Evolutionary conservation across 2,888 invertebrate species (phyloP), one percentile per base, ranked within the genome.

Genomic region (Phanerotoma sp.): DNA sequence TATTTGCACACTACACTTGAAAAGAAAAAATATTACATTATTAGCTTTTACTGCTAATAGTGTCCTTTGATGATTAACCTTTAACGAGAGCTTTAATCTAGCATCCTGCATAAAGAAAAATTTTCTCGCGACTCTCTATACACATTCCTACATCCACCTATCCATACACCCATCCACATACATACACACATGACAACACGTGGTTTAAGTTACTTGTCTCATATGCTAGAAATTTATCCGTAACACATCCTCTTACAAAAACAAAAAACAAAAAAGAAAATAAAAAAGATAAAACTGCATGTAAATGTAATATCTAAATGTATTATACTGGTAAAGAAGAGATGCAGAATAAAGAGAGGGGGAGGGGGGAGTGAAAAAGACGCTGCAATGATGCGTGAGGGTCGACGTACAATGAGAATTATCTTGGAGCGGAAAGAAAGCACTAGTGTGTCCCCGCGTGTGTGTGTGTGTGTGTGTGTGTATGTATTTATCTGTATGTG

Each of bases 61-160:
- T 70, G 68, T 66, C 68, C 70, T 70, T 70, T 71, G 67, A 70
- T 70, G 68, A 38, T 38, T 20, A 38, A 51, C 68, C 70, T 71
- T 70, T 70, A 67, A 65, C 60, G 61, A 45, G 57, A 57, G 63
- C 63, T 69, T 67, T 69, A 66, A 66, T 68, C 62, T 66, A 64
- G 57, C 59, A n/a, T n/a, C n/a, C 57, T 57, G 49, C 37, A 62
- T 61, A 62, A 58, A 62, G 56, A 51, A 7, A 5, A 7, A 25
- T 53, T 18, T 21, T 33, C 41, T 33, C 49, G 40, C 49, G n/a
- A n/a, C n/a, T n/a, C n/a, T n/a, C n/a, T n/a, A 55, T 42, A 40
- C 50, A 45, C 21, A 16, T 42, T 28, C 18, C n/a, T n/a, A n/a
- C n/a, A n/a, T 20, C 25, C 54, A 44, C 35, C 13, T 16, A 30